A percentile compares a stretch with the other conserved stretches of the same genome.
These are phyloP conservation scores for Rachycentron canadum DNA, from an alignment of 2,797 vertebrate genomes.

Conservation along the genomic window DNA sequence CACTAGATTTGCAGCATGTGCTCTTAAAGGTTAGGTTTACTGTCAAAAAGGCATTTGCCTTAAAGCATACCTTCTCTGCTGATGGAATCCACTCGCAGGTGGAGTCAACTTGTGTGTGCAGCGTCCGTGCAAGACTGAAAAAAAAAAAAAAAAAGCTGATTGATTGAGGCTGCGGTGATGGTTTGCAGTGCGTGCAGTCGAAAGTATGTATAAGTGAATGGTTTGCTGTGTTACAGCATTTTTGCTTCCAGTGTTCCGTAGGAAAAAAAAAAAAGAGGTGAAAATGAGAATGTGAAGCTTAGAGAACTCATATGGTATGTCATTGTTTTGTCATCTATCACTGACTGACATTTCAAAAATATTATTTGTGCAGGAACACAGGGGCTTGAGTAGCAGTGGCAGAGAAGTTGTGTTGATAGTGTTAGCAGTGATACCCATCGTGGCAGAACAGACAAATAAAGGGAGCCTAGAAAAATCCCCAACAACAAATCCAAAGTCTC, in stretches of 20 bases:
- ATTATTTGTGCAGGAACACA: background rate
- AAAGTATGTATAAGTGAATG: slow-evolving; percentile 7
- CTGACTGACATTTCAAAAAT: background rate
- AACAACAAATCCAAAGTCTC: background rate
- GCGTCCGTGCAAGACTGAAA: background rate
- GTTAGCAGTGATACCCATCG: background rate
- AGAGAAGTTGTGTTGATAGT: background rate
- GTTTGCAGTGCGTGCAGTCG: background rate
- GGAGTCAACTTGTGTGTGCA: slow-evolving; percentile 10
- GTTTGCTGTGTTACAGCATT: slow-evolving; percentile 1
- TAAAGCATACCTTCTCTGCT: background rate
- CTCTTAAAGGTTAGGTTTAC: slow-evolving; percentile 56
- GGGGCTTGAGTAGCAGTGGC: background rate
- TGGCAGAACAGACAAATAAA: background rate
- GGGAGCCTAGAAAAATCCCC: background rate
- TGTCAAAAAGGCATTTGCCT: slow-evolving; percentile 45
- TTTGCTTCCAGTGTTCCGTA: background rate
- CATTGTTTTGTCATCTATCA: background rate
- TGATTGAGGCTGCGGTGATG: slow-evolving; percentile 38
- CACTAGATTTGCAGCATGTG: slow-evolving; percentile 41
- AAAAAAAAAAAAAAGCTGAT: slow-evolving; percentile 27
- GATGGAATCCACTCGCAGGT: slow-evolving; percentile 49
- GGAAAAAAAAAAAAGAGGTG: background rate
- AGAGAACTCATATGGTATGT: background rate
- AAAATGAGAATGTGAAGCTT: background rate